Conservation (phyloP, 2,113 vertebrate genomes). For the Pipa parva region DNA sequence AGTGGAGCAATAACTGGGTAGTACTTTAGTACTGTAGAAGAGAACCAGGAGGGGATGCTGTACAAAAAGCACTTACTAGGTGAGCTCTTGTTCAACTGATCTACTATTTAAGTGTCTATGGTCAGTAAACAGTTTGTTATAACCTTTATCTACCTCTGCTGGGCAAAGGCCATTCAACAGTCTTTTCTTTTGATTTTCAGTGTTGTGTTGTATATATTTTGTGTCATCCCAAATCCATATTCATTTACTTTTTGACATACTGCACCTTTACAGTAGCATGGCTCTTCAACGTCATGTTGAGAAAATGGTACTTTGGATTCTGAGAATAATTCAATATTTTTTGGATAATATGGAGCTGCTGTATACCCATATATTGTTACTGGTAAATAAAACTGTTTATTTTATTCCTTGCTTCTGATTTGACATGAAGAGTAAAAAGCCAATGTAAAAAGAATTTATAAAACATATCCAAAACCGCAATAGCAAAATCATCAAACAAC, state of each 20-base stretch:
- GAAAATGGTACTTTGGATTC: slow-evolving; percentile 30
- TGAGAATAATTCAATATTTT: slow-evolving; percentile 34
- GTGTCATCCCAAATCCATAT: slow-evolving; percentile 31
- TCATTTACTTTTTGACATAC: slow-evolving; percentile 44
- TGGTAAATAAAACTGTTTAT: slow-evolving; percentile 47
- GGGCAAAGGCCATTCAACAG: slow-evolving; percentile 51
- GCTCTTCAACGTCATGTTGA: slow-evolving; percentile 30
- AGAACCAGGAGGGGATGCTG: slow-evolving; percentile 34
- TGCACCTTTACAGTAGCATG: slow-evolving; percentile 34
- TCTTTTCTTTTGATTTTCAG: slow-evolving; percentile 39
- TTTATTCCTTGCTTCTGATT: slow-evolving; percentile 14
- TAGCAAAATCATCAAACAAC: too few species aligned
- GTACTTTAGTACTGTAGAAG: slow-evolving; percentile 45
- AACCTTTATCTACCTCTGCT: slow-evolving; percentile 57
- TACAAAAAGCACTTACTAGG: slow-evolving; percentile 49
- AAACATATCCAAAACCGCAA: background rate
- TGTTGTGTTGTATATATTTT: slow-evolving; percentile 42
- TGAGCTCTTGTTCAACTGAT: slow-evolving; percentile 57
- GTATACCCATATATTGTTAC: slow-evolving; percentile 27
- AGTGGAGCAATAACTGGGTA: slow-evolving; percentile 52
- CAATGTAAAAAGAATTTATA: background rate
- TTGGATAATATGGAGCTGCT: slow-evolving; percentile 27
- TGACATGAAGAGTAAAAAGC: background rate
- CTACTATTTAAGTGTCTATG: slow-evolving; percentile 49
- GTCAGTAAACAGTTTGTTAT: slow-evolving; percentile 60